Percentiles rank a stretch among this genome's conserved stretches.
Evolutionary conservation across 2,113 vertebrate genomes (phyloP).

Genomic region (Sinocyclocheilus anshuiensis): DNA sequence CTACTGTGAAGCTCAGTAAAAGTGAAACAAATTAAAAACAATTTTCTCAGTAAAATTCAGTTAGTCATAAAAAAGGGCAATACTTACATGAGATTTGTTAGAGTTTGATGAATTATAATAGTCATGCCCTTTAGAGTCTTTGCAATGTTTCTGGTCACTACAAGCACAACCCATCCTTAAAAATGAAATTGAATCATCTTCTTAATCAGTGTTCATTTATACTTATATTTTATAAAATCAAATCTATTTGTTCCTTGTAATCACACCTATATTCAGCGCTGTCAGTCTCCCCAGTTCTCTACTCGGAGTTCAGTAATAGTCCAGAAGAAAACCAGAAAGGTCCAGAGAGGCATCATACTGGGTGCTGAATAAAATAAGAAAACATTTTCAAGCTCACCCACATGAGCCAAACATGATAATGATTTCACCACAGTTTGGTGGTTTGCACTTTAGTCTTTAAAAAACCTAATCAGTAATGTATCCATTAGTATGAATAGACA

Average conservation of each 20-base stretch:
- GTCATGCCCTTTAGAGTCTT: constrained; percentile 24
- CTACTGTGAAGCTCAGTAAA: not conserved
- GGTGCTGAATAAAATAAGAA: constrained; percentile 37
- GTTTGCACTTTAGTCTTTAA: not conserved
- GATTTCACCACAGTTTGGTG: not conserved
- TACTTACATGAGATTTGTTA: constrained; percentile 50
- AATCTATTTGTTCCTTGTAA: not conserved
- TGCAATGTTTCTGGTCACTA: constrained; percentile 65
- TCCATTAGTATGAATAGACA: not conserved
- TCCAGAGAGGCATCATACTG: constrained; percentile 60
- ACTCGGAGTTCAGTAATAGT: constrained; percentile 25
- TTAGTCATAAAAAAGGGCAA: not conserved
- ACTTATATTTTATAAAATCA: not conserved
- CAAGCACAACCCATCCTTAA: constrained; percentile 76
- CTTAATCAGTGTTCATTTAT: not conserved
- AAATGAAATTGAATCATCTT: not conserved
- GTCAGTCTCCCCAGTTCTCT: constrained; percentile 59
- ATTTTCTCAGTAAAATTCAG: no score
- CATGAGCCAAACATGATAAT: not conserved
- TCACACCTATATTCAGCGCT: constrained; percentile 31
- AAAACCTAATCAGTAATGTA: not conserved
- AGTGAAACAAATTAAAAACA: not conserved
- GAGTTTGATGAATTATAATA: constrained; percentile 20
- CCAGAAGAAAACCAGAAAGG: constrained; percentile 30
- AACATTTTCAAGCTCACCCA: not conserved